Percentiles rank a stretch among this genome's conserved stretches.
Evolutionary conservation across 2,888 invertebrate genomes (phyloP).

Genomic region (Didymodactylos carnosus): DNA sequence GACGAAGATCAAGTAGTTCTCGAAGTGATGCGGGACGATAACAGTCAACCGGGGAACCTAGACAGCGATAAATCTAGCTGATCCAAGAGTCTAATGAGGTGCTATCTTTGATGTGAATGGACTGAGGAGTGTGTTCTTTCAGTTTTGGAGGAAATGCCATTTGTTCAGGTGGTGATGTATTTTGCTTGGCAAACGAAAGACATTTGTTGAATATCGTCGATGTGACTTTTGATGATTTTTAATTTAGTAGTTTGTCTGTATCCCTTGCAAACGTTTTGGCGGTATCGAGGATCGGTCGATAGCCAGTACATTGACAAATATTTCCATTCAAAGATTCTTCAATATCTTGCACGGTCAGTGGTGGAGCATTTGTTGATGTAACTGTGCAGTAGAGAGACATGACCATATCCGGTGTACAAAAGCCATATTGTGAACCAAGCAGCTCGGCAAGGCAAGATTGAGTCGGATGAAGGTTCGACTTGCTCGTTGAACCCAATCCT

Average conservation of each 20-base stretch:
- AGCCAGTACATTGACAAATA: slow-evolving; percentile 77
- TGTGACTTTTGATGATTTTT: neutral
- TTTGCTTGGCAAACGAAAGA: neutral
- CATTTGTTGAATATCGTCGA: neutral
- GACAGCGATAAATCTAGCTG: slow-evolving; percentile 16
- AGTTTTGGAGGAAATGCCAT: neutral
- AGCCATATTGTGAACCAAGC: slow-evolving; percentile 83
- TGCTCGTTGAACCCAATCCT: slow-evolving; percentile 25
- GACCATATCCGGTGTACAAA: slow-evolving; percentile 82
- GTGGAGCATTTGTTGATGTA: slow-evolving; percentile 42
- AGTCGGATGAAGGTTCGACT: slow-evolving; percentile 47
- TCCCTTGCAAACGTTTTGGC: slow-evolving; percentile 43
- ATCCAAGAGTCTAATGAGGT: neutral
- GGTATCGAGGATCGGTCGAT: slow-evolving; percentile 73
- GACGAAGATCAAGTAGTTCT: slow-evolving; percentile 51
- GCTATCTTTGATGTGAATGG: neutral
- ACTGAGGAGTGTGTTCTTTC: neutral
- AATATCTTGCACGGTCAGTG: slow-evolving; percentile 46
- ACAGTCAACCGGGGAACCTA: slow-evolving; percentile 51
- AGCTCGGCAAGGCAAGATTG: slow-evolving; percentile 52
- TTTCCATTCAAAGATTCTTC: slow-evolving; percentile 40
- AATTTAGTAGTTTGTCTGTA: neutral
- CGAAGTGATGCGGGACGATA: slow-evolving; percentile 51
- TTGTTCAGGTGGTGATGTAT: neutral
- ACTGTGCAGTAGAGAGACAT: slow-evolving; percentile 86